Conservation (phyloP, 2,113 vertebrate genomes). For the Burhinus oedicnemus region DNA sequence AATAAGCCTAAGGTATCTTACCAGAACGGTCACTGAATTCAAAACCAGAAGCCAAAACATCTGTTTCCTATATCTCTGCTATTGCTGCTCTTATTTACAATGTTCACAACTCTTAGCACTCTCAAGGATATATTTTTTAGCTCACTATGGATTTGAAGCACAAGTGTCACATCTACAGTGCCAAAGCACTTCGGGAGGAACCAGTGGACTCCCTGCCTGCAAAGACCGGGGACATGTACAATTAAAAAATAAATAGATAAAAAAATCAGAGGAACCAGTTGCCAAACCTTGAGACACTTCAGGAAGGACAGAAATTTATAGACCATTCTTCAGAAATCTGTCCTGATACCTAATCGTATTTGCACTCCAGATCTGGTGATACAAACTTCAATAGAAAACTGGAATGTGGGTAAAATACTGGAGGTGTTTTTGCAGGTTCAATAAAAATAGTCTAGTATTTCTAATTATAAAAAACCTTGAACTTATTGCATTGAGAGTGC, state of each 20-base stretch:
- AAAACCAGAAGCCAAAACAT: not conserved
- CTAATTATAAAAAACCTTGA: not conserved
- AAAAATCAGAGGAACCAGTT: not conserved
- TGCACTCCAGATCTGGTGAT: not conserved
- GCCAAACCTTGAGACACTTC: not conserved
- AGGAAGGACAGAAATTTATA: not conserved
- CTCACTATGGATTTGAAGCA: not conserved
- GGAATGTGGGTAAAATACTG: not conserved
- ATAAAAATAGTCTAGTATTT: not conserved
- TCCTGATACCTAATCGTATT: not conserved
- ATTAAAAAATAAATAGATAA: not conserved
- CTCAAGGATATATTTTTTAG: not conserved
- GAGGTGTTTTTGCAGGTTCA: not conserved
- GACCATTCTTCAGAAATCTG: not conserved
- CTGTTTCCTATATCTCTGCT: not conserved
- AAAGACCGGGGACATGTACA: not conserved
- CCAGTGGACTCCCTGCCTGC: not conserved
- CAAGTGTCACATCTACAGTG: not conserved
- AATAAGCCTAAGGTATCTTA: not conserved
- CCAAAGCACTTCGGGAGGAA: not conserved
- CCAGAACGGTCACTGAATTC: not conserved
- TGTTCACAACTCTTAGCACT: not conserved
- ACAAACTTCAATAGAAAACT: not conserved
- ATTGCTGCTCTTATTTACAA: not conserved
- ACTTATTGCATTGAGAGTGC: not conserved